Conservation (phyloP, 35 echinoderm and acorn worm genomes). For the Chiridota heheva region DNA sequence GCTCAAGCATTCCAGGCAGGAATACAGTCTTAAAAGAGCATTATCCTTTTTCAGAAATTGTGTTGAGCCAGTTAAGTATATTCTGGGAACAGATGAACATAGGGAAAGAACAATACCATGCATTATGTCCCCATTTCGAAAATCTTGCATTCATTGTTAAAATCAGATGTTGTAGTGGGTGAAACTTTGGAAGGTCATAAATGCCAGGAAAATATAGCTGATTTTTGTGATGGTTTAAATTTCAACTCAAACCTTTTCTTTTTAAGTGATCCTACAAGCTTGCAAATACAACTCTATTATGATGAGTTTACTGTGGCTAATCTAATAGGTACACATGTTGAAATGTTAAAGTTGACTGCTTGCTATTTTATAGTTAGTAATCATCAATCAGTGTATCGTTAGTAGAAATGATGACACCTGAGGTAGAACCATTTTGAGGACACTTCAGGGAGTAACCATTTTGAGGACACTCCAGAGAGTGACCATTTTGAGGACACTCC, state of each 20-base stretch:
- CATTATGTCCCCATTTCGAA: conserved; percentile 19
- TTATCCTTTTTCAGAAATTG: background rate
- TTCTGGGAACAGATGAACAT: conserved; percentile 12
- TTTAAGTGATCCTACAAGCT: background rate
- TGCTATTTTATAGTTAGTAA: conserved; percentile 44
- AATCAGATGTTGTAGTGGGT: conserved; percentile 15
- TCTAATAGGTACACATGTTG: conserved; percentile 25
- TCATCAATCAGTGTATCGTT: conserved; percentile 2
- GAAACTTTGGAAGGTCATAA: conserved; percentile 16
- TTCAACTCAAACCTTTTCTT: conserved; percentile 6
- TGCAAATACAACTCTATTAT: conserved; percentile 15
- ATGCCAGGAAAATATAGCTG: no score
- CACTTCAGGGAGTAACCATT: no score
- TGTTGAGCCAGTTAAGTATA: conserved; percentile 7
- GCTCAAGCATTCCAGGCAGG: conserved; percentile 9
- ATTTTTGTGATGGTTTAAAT: conserved; percentile 45
- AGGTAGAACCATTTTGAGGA: no score
- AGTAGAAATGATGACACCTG: no score
- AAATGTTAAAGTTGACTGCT: conserved; percentile 21
- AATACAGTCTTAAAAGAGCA: background rate
- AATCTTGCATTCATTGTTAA: background rate
- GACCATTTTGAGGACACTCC: no score
- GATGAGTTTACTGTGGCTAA: conserved; percentile 48
- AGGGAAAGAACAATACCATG: conserved; percentile 29
- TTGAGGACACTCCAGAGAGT: no score